Evolutionary conservation across 2,888 invertebrate genomes (phyloP), one percentile per base, ranked within the genome.

Genomic region (Blera fallax): DNA sequence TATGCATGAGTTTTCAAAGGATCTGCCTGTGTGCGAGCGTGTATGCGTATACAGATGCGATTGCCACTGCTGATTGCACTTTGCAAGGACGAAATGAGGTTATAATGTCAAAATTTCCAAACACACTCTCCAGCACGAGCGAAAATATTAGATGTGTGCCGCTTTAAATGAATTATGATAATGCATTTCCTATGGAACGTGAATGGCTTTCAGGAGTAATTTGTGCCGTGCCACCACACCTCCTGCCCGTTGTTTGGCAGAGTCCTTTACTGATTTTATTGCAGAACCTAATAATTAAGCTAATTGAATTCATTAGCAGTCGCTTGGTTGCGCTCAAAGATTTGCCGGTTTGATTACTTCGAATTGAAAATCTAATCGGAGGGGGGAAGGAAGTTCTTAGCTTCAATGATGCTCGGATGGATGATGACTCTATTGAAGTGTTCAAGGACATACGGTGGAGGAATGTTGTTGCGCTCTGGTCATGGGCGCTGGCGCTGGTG

Each of bases 241-340:
- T 48, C 10, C 21, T 21, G 48, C 10, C 48, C 8, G 21, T 48
- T 11, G 2, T 45, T 45, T 5, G 7, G 45, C 29, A 34, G 56
- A 0, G 5, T 32, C 10, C 3, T 1, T 43, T 3, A 34, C 18
- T 60, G 21, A 52, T 50, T 60, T 29, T 60, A 67, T 40, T 29
- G 14, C 50, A 60, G 52, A 21, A 48, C 32, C 52, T 69, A 60
- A 77, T 77, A 60, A 69, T 34, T 62, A 52, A 27, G 77, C 52
- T 69, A 69, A 77, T 77, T 69, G 52, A 52, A 69, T 69, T 77
- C 60, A 77, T 77, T 77, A 67, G 67, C 37, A 10, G 50, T 43
- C 52, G 32, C 52, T 60, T 69, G 21, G 18, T 32, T 60, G 58
- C 21, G 50, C 52, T 60, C 52, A 52, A 43, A 18, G 50, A 40